These are phyloP conservation scores for Synanthedon tipuliformis DNA, from an alignment of 2,888 invertebrate genomes.

Conservation along the genomic window DNA sequence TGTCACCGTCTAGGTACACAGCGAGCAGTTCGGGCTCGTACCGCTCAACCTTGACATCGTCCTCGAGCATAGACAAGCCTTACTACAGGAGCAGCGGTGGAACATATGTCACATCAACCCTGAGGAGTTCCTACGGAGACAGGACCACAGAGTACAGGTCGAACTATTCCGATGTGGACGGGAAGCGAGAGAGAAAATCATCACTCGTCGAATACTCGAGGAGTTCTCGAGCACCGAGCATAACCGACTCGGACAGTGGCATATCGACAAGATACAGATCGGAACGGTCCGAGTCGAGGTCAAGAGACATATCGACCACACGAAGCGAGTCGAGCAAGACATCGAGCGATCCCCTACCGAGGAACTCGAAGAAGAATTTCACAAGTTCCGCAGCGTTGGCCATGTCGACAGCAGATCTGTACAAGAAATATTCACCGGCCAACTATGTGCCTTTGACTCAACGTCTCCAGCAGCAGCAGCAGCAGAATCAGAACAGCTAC, in stretches of 20 bases:
- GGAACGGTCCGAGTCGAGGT: slow-evolving; percentile 66
- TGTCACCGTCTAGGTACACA: slow-evolving; percentile 66
- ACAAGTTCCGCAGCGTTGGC: slow-evolving; percentile 63
- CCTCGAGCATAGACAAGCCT: slow-evolving; percentile 66
- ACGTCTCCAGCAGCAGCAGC: slow-evolving; percentile 38
- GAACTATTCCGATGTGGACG: slow-evolving; percentile 49
- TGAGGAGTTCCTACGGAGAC: slow-evolving; percentile 40
- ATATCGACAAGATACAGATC: slow-evolving; percentile 44
- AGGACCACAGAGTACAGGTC: slow-evolving; percentile 49
- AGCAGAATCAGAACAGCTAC: slow-evolving; percentile 33
- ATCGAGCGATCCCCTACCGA: slow-evolving; percentile 40
- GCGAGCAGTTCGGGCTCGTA: slow-evolving; percentile 60
- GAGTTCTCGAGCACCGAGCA: slow-evolving; percentile 50
- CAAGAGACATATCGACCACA: slow-evolving; percentile 63
- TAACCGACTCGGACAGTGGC: slow-evolving; percentile 59
- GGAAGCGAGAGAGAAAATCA: slow-evolving; percentile 49
- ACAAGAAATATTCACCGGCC: slow-evolving; percentile 81
- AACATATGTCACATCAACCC: slow-evolving; percentile 44
- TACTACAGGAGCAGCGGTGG: slow-evolving; percentile 60
- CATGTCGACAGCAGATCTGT: slow-evolving; percentile 75
- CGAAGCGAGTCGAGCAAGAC: slow-evolving; percentile 67
- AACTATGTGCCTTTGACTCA: slow-evolving; percentile 76
- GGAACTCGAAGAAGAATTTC: slow-evolving; percentile 41
- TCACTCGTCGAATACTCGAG: slow-evolving; percentile 49
- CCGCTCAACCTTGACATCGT: slow-evolving; percentile 50